Evolutionary conservation across 2,888 invertebrate species (phyloP).

Genomic region (Dioctria rufipes): DNA sequence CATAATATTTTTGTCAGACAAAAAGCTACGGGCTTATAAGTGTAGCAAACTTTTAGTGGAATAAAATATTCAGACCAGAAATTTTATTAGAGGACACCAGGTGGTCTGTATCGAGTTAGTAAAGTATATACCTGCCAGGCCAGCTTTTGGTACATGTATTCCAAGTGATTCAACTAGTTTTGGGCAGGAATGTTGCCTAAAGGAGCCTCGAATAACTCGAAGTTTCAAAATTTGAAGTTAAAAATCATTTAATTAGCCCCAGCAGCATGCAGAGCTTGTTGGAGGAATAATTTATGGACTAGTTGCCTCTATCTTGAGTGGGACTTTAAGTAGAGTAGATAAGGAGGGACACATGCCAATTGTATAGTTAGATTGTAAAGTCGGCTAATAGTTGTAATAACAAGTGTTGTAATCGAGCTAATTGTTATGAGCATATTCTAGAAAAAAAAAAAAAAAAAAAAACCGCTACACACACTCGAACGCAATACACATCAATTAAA

Average conservation of each 20-base stretch:
- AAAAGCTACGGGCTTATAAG: constrained; percentile 29
- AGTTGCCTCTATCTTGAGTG: neutral
- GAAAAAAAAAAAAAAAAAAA: neutral
- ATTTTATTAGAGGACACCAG: constrained; percentile 39
- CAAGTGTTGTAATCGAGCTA: too few relatives aligned
- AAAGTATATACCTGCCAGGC: constrained; percentile 12
- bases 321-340: too few relatives aligned
- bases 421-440: neutral
- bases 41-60: constrained; percentile 40
- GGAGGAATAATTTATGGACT: neutral
- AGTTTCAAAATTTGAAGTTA: neutral
- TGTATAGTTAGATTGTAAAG: too few relatives aligned
- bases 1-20: neutral
- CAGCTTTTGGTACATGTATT: neutral
- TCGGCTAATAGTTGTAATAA: too few relatives aligned
- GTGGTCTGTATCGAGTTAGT: constrained; percentile 14
- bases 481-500: constrained; percentile 21
- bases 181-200: neutral
- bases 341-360: too few relatives aligned
- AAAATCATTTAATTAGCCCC: constrained; percentile 19
- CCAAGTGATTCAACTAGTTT: constrained; percentile 25
- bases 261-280: neutral
- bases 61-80: constrained; percentile 44
- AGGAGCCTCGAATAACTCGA: neutral
- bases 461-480: too few relatives aligned